Percentiles rank a stretch among this genome's conserved stretches.
Evolutionary conservation across 2,888 invertebrate species (phyloP).

Genomic region (Scaptomyza tumidula): DNA sequence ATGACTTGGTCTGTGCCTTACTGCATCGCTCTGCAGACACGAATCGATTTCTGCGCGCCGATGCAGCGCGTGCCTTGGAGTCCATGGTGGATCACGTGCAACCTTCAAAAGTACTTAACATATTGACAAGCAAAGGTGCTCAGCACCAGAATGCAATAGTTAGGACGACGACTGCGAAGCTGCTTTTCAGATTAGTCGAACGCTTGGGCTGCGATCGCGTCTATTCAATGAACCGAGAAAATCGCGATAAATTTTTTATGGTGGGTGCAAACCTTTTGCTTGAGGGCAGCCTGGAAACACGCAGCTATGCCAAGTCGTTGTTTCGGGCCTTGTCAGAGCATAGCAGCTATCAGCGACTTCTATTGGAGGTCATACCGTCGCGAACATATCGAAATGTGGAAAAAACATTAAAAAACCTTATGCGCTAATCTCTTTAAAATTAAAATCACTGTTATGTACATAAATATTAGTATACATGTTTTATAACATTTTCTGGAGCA

Average conservation of each 20-base stretch:
- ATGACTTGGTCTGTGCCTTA: conserved; percentile 92
- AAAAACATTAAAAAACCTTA: conserved; percentile 88
- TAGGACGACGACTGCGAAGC: conserved; percentile 92
- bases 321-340: conserved; percentile 90
- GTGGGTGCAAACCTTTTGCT: conserved; percentile 92
- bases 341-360: conserved; percentile 89
- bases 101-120: conserved; percentile 88
- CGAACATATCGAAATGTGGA: conserved; percentile 92
- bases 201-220: conserved; percentile 90
- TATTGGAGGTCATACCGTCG: conserved; percentile 92
- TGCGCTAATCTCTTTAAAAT: conserved; percentile 36
- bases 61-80: conserved; percentile 91
- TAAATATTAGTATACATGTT: conserved; percentile 13
- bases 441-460: conserved; percentile 22
- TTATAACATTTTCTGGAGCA: conserved; percentile 2
- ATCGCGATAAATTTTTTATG: conserved; percentile 91
- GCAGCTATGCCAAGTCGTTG: conserved; percentile 91
- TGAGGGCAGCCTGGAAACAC: conserved; percentile 94
- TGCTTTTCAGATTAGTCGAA: conserved; percentile 90
- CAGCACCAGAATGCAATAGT: conserved; percentile 95
- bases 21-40: conserved; percentile 96
- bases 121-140: conserved; percentile 89
- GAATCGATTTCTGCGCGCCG: conserved; percentile 95
- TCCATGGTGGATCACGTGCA: conserved; percentile 92
- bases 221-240: conserved; percentile 90